Percentiles rank a stretch among this genome's conserved stretches.
Conservation (phyloP, 2,113 vertebrate species). For the Bagarius yarrelli region DNA sequence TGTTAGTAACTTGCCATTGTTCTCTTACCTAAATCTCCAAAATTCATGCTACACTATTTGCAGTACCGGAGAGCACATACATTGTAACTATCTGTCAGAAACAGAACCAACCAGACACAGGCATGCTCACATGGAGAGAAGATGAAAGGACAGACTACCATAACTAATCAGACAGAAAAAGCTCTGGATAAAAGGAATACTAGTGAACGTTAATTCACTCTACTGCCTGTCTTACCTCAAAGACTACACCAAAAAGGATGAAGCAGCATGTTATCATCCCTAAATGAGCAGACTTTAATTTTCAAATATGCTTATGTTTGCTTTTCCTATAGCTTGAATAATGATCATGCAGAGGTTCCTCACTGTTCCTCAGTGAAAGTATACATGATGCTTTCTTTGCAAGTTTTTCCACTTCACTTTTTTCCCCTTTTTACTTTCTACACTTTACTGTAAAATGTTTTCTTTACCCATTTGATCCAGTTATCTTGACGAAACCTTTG, state of each 20-base stretch:
- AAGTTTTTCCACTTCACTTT: too few relatives aligned
- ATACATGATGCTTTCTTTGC: slow-evolving; percentile 23
- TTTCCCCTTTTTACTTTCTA: too few relatives aligned
- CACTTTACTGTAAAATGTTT: too few relatives aligned
- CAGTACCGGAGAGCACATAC: slow-evolving; percentile 18
- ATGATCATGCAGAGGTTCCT: slow-evolving; percentile 5
- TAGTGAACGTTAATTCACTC: slow-evolving; percentile 27
- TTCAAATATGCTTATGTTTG: slow-evolving; percentile 20
- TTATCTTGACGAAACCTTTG: too few relatives aligned
- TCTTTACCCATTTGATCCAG: too few relatives aligned
- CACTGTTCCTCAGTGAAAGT: slow-evolving; percentile 11
- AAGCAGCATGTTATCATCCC: neutral
- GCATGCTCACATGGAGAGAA: slow-evolving; percentile 10
- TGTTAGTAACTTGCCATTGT: slow-evolving; percentile 22
- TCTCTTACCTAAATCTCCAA: slow-evolving; percentile 16
- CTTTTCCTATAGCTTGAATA: slow-evolving; percentile 6
- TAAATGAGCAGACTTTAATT: slow-evolving; percentile 8
- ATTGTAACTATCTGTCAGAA: slow-evolving; percentile 2
- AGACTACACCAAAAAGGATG: slow-evolving; percentile 16
- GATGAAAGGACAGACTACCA: slow-evolving; percentile 30
- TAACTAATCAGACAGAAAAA: slow-evolving; percentile 33
- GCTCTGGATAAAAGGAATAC: neutral
- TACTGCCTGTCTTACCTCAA: slow-evolving; percentile 21
- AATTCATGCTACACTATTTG: slow-evolving; percentile 3
- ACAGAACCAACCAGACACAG: slow-evolving; percentile 37